phyloP scores from a whole-genome alignment of 35 echinoderm and acorn worm genomes.

The Heliocidaris tuberculata region DNA sequence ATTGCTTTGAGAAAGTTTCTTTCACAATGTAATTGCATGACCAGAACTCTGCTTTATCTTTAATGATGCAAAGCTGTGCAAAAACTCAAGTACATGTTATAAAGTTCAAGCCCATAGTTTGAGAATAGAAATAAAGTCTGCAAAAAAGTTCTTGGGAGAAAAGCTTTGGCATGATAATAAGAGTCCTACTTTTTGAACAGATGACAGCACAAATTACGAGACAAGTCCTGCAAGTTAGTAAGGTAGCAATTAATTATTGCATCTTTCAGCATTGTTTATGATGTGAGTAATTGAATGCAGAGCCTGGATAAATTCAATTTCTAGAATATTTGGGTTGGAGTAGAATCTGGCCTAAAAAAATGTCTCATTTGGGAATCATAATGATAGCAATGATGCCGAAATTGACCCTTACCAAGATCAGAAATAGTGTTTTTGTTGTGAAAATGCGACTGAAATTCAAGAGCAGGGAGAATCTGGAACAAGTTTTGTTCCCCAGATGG shows the following conservation, averaged over 20 bases:
- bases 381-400: background rate
- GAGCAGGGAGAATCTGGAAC: background rate
- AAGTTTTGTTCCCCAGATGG: slow-evolving; percentile 8
- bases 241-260: background rate
- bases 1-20: too few species aligned
- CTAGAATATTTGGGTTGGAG: background rate
- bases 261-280: background rate
- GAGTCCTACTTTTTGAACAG: too few species aligned
- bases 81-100: too few species aligned
- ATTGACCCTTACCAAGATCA: background rate
- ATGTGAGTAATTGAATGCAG: background rate
- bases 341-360: background rate
- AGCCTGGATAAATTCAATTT: background rate
- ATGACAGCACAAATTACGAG: background rate
- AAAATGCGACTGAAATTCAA: background rate
- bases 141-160: too few species aligned
- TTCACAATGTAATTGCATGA: too few species aligned
- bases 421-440: background rate
- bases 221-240: background rate
- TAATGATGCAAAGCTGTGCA: too few species aligned
- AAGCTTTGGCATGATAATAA: too few species aligned
- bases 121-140: too few species aligned
- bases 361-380: background rate
- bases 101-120: too few species aligned
- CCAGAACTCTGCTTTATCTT: too few species aligned